Evolutionary conservation across 2,113 vertebrate genomes (phyloP).

Genomic region (Chelonoidis abingdonii): DNA sequence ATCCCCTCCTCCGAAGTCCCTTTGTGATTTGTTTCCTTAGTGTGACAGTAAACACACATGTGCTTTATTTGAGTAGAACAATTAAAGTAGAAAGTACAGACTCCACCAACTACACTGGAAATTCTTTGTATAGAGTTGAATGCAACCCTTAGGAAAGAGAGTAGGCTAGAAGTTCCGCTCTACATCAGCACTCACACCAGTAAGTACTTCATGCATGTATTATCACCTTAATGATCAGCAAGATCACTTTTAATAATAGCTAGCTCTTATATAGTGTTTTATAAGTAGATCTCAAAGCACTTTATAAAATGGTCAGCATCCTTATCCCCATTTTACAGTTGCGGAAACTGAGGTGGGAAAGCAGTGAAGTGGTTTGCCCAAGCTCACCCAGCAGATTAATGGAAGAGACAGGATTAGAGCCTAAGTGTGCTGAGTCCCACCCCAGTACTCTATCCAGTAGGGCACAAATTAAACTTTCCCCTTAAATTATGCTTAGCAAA

Average conservation of each 20-base stretch:
- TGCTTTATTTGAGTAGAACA: conserved; percentile 74
- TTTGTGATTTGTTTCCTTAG: background rate
- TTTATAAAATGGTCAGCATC: background rate
- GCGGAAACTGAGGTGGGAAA: background rate
- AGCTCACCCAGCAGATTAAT: background rate
- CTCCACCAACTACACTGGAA: conserved; percentile 67
- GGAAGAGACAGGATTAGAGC: background rate
- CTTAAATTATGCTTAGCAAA: fast-evolving
- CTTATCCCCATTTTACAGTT: background rate
- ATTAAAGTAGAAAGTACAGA: conserved; percentile 61
- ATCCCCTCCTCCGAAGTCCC: conserved; percentile 46
- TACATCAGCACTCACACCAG: background rate
- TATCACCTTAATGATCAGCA: background rate
- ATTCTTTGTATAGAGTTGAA: conserved; percentile 32
- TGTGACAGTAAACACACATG: too few relatives aligned
- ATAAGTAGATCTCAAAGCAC: background rate
- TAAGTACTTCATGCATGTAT: conserved; percentile 13
- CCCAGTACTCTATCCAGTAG: background rate
- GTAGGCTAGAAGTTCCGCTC: conserved; percentile 28
- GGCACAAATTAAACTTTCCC: background rate
- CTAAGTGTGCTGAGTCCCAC: background rate
- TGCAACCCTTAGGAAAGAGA: conserved; percentile 56
- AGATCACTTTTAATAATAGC: background rate
- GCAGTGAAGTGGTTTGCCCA: background rate
- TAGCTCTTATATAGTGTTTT: background rate